phyloP scores from a whole-genome alignment of 1,140 invertebrate genomes.

The Atta texana region DNA sequence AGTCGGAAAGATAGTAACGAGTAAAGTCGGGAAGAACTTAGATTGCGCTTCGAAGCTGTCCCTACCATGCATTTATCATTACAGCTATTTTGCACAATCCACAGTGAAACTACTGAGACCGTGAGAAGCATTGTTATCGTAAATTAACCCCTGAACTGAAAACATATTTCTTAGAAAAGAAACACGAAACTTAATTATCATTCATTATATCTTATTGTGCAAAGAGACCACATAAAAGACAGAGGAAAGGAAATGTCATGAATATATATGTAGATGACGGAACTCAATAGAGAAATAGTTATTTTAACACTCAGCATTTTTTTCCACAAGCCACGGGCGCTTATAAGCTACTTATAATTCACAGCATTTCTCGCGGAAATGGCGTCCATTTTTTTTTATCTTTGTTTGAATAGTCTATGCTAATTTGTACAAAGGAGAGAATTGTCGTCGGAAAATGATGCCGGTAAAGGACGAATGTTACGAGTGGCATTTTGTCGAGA shows the following conservation, averaged over 20 bases:
- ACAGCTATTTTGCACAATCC: constrained; percentile 1
- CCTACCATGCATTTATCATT: constrained; percentile 26
- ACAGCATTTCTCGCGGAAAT: constrained; percentile 17
- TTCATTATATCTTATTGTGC: not conserved
- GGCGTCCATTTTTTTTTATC: constrained; percentile 3
- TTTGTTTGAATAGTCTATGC: constrained; percentile 13
- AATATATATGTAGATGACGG: constrained; percentile 2
- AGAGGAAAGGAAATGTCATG: not conserved
- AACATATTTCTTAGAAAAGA: constrained; percentile 29
- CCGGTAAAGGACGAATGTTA: not conserved
- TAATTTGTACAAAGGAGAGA: constrained; percentile 15
- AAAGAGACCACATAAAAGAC: not conserved
- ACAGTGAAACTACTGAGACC: constrained; percentile 24
- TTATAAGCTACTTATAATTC: constrained; percentile 8
- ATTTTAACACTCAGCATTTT: constrained; percentile 31
- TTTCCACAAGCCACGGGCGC: not conserved
- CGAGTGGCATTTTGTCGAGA: constrained; percentile 4
- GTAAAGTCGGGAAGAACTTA: constrained; percentile 38
- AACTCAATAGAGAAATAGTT: constrained; percentile 3
- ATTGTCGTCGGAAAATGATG: constrained; percentile 25
- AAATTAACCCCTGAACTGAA: constrained; percentile 37
- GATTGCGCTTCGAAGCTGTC: constrained; percentile 29
- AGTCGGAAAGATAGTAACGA: constrained; percentile 1
- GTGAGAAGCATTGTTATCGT: constrained; percentile 44
- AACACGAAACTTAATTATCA: constrained; percentile 25